Conservation (phyloP, 2,113 vertebrate genomes). For the Tychaedon coryphoeus region DNA sequence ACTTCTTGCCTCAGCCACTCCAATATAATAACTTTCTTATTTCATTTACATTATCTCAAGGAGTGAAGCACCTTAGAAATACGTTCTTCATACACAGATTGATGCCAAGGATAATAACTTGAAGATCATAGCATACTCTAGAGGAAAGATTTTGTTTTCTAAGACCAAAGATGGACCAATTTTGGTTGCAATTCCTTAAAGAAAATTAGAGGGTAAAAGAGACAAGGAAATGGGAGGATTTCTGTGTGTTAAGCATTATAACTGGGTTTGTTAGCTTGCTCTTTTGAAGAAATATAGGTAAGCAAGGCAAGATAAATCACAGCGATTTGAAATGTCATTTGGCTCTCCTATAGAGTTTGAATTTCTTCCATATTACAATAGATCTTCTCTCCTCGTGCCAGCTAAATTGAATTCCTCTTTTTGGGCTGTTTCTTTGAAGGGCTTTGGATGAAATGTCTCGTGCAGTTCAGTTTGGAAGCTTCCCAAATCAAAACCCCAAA, state of each 20-base stretch:
- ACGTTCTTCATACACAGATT: not conserved
- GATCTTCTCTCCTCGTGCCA: slow-evolving; percentile 61
- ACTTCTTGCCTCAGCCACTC: not conserved
- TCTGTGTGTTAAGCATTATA: slow-evolving; percentile 33
- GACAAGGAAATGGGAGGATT: not conserved
- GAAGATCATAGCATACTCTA: not conserved
- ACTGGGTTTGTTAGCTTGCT: slow-evolving; percentile 53
- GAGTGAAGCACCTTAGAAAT: not conserved
- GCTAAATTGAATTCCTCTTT: slow-evolving; percentile 63
- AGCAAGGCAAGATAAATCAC: slow-evolving; percentile 65
- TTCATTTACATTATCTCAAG: not conserved
- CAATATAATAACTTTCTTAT: not conserved
- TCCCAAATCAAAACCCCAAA: slow-evolving; percentile 54
- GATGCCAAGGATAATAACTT: slow-evolving; percentile 18
- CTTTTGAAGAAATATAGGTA: slow-evolving; percentile 66
- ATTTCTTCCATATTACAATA: slow-evolving; percentile 68
- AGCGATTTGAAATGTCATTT: slow-evolving; percentile 55
- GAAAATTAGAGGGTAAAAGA: not conserved
- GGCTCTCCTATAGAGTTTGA: slow-evolving; percentile 40
- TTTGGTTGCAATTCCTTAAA: slow-evolving; percentile 4
- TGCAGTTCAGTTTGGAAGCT: slow-evolving; percentile 54
- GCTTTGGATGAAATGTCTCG: slow-evolving; percentile 45
- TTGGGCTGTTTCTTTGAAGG: slow-evolving; percentile 51
- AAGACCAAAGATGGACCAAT: not conserved
- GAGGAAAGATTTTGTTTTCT: slow-evolving; percentile 2